Evolutionary conservation across 2,888 invertebrate species (phyloP).

Genomic region (Exocentrus adspersus): DNA sequence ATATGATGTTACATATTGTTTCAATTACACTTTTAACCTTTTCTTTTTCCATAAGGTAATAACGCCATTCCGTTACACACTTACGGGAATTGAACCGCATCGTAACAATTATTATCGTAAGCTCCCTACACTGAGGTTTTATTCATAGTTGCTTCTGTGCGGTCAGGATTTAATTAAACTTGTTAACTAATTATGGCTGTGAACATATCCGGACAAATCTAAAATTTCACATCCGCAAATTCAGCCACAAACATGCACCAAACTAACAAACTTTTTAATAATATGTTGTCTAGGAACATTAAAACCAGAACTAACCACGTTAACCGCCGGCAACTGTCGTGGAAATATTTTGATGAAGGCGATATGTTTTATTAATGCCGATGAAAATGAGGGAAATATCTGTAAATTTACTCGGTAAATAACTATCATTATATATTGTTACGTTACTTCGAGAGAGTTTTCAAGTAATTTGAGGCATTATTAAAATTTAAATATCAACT

Average conservation of each 20-base stretch:
- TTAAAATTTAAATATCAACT: too few species aligned
- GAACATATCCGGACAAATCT: constrained; percentile 14
- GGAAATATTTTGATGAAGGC: constrained; percentile 11
- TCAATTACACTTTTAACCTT: too few species aligned
- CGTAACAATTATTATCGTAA: too few species aligned
- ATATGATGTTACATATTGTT: too few species aligned
- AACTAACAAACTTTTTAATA: constrained; percentile 16
- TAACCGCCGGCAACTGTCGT: constrained; percentile 6
- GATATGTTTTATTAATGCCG: constrained; percentile 11
- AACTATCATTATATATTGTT: too few species aligned
- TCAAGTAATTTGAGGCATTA: too few species aligned
- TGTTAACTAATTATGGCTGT: constrained; percentile 10
- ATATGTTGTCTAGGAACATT: not conserved
- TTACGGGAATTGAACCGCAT: too few species aligned
- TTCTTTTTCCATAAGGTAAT: too few species aligned
- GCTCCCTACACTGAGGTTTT: not conserved
- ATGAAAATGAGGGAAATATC: too few species aligned
- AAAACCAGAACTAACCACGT: not conserved
- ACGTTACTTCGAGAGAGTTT: too few species aligned
- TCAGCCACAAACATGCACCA: constrained; percentile 10
- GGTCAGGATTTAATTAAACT: constrained; percentile 12
- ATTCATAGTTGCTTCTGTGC: not conserved
- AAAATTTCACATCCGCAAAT: constrained; percentile 14
- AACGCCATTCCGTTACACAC: too few species aligned
- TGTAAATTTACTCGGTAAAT: too few species aligned